Evolutionary conservation across 2,888 invertebrate species (phyloP), one percentile per base, ranked within the genome.

Genomic region (Hesperia comma): DNA sequence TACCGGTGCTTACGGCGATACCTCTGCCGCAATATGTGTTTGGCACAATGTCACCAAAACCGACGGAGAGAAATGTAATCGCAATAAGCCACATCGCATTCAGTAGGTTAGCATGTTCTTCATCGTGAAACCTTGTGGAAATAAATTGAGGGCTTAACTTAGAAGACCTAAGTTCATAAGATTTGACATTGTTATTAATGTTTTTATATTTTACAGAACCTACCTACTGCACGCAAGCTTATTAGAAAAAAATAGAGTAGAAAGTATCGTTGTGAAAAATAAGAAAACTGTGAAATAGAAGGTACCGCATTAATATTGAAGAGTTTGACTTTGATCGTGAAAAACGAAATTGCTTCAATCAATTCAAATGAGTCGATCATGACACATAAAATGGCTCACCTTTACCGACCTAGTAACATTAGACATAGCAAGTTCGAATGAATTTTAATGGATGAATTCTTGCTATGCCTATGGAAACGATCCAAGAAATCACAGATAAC

Each of bases 21-120:
- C 98, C 98, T 92, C 99, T 95, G 86, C 99, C 99, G 94, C 99
- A 99, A 94, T 99, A 99, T 78, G 99, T 99, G 94, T 99, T 99
- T 90, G 99, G 99, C 89, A 99, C 99, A 90, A 99, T 98, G 94
- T 99, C 99, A 88, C 99, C 99, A 94, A 99, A 99, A 90, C 99
- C 99, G 86, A 99, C 99, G 94, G 99, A 99, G 88, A 99, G 96
- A 95, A 99, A 99, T 84, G 99, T 99, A 88, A 99, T 99, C 86
- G 99, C 99, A 92, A 99, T 99, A 93, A 99, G 96, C 99, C 99
- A 99, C 98, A 99, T 99, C 84, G 99, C 98, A 94, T 99, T 99
- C 91, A 98, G 95, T 88, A 99, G 96, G 94, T 99, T 99, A 90
- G 98, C 98, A 94, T 99, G 99, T 94, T 98, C 98, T 94, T 98